These are phyloP conservation scores for Graptemys geographica DNA, from an alignment of 2,797 vertebrate genomes.

Conservation along the genomic window DNA sequence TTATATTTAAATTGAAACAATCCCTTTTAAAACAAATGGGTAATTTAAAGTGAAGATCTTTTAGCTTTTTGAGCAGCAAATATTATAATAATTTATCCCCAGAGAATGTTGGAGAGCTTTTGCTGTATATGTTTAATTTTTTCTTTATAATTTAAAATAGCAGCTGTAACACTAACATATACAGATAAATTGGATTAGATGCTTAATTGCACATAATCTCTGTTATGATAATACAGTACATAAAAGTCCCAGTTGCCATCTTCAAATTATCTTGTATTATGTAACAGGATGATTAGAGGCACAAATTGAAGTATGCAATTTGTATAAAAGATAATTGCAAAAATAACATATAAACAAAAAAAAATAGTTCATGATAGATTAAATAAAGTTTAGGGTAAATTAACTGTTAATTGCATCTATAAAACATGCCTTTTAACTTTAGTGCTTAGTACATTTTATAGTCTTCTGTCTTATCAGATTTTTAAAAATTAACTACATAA, in stretches of 20 bases:
- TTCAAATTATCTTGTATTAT: conserved; percentile 15
- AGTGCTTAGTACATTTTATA: not conserved
- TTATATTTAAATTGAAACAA: conserved; percentile 61
- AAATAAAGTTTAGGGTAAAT: conserved; percentile 55
- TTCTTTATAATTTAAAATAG: conserved; percentile 51
- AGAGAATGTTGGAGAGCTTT: conserved; percentile 33
- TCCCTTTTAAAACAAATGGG: conserved; percentile 41
- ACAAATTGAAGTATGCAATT: conserved; percentile 49
- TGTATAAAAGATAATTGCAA: conserved; percentile 49
- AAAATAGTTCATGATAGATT: conserved; percentile 31
- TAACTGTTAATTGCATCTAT: conserved; percentile 19
- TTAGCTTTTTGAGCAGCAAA: conserved; percentile 62
- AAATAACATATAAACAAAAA: conserved; percentile 36
- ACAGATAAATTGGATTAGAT: conserved; percentile 35
- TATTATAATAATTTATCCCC: conserved; percentile 53
- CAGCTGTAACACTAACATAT: not conserved
- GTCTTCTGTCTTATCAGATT: not conserved
- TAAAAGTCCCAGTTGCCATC: conserved; percentile 40
- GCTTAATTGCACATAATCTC: conserved; percentile 66
- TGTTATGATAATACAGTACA: conserved; percentile 14
- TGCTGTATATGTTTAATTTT: conserved; percentile 15
- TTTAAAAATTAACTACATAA: not conserved
- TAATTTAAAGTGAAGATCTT: conserved; percentile 44
- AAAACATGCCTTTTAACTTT: not conserved
- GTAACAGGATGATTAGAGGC: conserved; percentile 53